phyloP scores from a whole-genome alignment of 2,797 vertebrate genomes.

The Crenuchus spilurus region DNA sequence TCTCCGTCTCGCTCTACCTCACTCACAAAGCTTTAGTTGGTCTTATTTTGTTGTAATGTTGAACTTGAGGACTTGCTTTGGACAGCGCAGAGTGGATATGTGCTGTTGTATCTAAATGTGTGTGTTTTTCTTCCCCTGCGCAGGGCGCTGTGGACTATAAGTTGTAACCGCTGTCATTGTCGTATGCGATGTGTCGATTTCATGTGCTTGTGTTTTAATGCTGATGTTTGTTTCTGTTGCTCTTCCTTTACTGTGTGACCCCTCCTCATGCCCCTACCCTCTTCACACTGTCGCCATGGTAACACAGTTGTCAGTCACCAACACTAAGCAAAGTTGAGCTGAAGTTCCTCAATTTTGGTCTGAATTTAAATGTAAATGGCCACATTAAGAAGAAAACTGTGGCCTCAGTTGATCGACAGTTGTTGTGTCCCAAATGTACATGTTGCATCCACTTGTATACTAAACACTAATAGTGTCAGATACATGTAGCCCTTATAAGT shows the following conservation, averaged over 20 bases:
- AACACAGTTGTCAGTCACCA: constrained; percentile 45
- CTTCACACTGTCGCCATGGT: constrained; percentile 68
- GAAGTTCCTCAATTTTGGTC: constrained; percentile 2
- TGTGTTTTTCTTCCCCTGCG: constrained; percentile 27
- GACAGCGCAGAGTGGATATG: not conserved
- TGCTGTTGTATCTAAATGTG: not conserved
- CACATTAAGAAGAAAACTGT: not conserved
- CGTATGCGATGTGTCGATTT: constrained; percentile 36
- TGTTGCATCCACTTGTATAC: no score
- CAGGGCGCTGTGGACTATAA: constrained; percentile 36
- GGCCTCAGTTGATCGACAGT: not conserved
- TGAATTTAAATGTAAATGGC: not conserved
- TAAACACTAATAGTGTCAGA: not conserved
- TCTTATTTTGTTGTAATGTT: not conserved
- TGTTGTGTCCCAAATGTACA: not conserved
- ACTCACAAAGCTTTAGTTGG: not conserved
- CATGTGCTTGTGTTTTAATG: constrained; percentile 48
- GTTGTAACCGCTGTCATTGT: constrained; percentile 32
- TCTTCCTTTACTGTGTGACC: constrained; percentile 57
- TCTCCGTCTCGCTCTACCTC: not conserved
- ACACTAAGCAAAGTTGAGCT: not conserved
- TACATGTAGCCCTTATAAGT: no score
- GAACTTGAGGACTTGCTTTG: not conserved
- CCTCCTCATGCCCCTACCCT: constrained; percentile 44
- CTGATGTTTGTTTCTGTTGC: constrained; percentile 55